Evolutionary conservation across 1,140 invertebrate genomes (phyloP).

Genomic region (Ephestia elutella): DNA sequence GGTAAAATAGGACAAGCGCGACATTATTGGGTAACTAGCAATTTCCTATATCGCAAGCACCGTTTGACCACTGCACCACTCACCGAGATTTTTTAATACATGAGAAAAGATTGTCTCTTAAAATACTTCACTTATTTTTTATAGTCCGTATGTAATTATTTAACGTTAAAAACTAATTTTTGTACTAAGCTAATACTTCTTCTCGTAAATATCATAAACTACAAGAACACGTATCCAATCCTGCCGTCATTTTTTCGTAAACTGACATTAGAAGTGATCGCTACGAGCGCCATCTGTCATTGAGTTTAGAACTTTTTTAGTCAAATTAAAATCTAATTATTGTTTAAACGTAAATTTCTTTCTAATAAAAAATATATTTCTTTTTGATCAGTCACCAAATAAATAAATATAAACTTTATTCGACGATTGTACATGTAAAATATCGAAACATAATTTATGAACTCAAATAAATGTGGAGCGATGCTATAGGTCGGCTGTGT

Average conservation of each 20-base stretch:
- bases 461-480: slow-evolving; percentile 70
- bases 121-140: slow-evolving; percentile 56
- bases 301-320: slow-evolving; percentile 53
- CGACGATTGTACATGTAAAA: slow-evolving; percentile 13
- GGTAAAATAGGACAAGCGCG: slow-evolving; percentile 29
- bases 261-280: slow-evolving; percentile 59
- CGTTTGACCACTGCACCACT: slow-evolving; percentile 56
- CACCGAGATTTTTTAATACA: slow-evolving; percentile 66
- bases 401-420: slow-evolving; percentile 9
- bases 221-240: slow-evolving; percentile 75
- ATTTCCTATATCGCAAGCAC: slow-evolving; percentile 59
- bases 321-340: slow-evolving; percentile 56
- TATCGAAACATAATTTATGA: slow-evolving; percentile 37
- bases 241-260: slow-evolving; percentile 76
- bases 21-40: slow-evolving; percentile 39
- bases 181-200: slow-evolving; percentile 65
- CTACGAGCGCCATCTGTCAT: slow-evolving; percentile 61
- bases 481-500: slow-evolving; percentile 68
- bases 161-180: slow-evolving; percentile 40
- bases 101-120: slow-evolving; percentile 53
- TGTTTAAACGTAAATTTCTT: slow-evolving; percentile 13
- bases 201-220: slow-evolving; percentile 76
- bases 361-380: not conserved
- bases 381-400: not conserved
- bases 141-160: slow-evolving; percentile 42